Base-by-base conservation (phyloP, 2,113 vertebrate species). In the Odontophorus gujanensis region DNA sequence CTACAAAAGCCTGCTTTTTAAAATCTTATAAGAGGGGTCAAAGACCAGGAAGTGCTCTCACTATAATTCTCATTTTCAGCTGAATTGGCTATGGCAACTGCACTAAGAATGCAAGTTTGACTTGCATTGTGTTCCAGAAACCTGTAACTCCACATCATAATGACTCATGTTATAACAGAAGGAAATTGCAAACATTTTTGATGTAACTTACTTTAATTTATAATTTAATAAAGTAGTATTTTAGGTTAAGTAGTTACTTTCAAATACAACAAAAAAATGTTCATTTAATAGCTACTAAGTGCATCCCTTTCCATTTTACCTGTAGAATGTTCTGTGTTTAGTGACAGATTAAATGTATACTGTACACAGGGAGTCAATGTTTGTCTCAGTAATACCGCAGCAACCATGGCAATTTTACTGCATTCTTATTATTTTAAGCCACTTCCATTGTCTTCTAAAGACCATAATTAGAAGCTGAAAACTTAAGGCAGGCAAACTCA, bases 21-120 rank as follows among this genome's bases (percentile, higher is more conserved):
- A 97, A 97, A 97, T 72, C 87, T 94, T 95, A 67, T 93, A 96
- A 71, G 95, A 97, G 96, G 91, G 97, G 97, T 98, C 97, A 98
- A 97, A 98, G 97, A 97, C 96, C 97, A 97, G 97, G 97, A 97
- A 97, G 95, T 90, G 92, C 91, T 94, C 94, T 96, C 95, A 91
- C 94, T 97, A 89, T 97, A 97, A 97, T 97, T 97, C 97, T 97
- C 94, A 92, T 97, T 98, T 98, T 97, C 97, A 97, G 95, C 84
- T 96, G 97, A 98, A 97, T 97, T 97, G 96, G 92, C 97, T 77
- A 76, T 81, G 94, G 95, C 93, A 96, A 95, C 96, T 96, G 85
- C 93, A 94, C 87, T 96, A 95, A 95, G 97, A 97, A 98, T 91
- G 95, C 87, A 93, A 93, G 97, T 97, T 96, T 96, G 97, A 97